Percentiles rank a stretch among this genome's conserved stretches.
phyloP scores from a whole-genome alignment of 2,888 invertebrate species.

The Synergus umbraculus region DNA sequence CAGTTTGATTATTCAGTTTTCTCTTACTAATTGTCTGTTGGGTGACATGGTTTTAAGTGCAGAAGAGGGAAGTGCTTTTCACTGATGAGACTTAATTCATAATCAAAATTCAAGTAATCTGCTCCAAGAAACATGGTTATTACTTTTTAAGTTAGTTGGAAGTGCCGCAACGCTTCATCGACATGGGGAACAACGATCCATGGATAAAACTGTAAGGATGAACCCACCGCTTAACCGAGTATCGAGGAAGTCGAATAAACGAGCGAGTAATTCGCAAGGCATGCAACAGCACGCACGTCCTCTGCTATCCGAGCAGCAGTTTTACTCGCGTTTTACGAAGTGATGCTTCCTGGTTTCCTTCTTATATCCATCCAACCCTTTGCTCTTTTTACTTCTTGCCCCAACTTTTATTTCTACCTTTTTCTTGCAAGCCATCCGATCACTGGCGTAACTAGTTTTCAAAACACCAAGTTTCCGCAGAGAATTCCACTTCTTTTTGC shows the following conservation, averaged over 20 bases:
- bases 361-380: not conserved
- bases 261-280: constrained; percentile 10
- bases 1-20: too few relatives aligned
- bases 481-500: not conserved
- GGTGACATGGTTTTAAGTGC: too few relatives aligned
- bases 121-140: not conserved
- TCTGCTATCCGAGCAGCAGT: not conserved
- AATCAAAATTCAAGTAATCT: not conserved
- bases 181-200: not conserved
- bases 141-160: not conserved
- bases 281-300: constrained; percentile 20
- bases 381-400: not conserved
- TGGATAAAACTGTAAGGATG: constrained; percentile 9
- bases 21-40: too few relatives aligned
- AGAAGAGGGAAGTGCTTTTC: too few relatives aligned
- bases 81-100: too few relatives aligned
- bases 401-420: not conserved
- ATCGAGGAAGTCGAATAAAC: constrained; percentile 23
- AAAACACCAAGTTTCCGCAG: not conserved
- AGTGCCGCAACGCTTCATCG: not conserved
- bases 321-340: constrained; percentile 26
- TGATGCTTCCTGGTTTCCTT: constrained; percentile 36
- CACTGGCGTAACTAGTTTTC: constrained; percentile 10
- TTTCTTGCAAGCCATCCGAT: not conserved
- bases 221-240: constrained; percentile 5